These are phyloP conservation scores for Bugula neritina DNA, from an alignment of 2,888 invertebrate species.

Conservation along the genomic window DNA sequence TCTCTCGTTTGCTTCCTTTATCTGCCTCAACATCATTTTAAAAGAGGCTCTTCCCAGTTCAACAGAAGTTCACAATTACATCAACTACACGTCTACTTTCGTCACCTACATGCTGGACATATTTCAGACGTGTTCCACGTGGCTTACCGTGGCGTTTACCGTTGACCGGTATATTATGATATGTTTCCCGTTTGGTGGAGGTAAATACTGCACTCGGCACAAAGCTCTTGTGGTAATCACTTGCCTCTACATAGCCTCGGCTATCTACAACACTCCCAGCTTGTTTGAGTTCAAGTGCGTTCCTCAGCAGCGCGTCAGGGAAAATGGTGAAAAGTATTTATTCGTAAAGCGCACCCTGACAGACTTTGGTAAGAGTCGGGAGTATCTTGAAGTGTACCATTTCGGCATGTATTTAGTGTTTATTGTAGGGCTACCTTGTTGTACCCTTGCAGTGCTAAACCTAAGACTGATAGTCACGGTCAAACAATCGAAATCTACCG, in stretches of 20 bases:
- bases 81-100: slow-evolving; percentile 45
- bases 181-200: slow-evolving; percentile 51
- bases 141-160: slow-evolving; percentile 51
- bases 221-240: slow-evolving; percentile 44
- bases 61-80: slow-evolving; percentile 31
- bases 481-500: slow-evolving; percentile 37
- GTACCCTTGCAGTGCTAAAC: slow-evolving; percentile 49
- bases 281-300: slow-evolving; percentile 45
- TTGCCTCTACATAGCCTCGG: slow-evolving; percentile 37
- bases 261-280: slow-evolving; percentile 47
- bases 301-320: slow-evolving; percentile 31
- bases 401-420: slow-evolving; percentile 49
- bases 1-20: slow-evolving; percentile 41
- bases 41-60: slow-evolving; percentile 24
- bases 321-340: slow-evolving; percentile 30
- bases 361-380: slow-evolving; percentile 37
- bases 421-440: slow-evolving; percentile 50
- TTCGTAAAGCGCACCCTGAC: slow-evolving; percentile 37
- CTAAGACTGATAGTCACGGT: slow-evolving; percentile 49
- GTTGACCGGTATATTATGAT: slow-evolving; percentile 54
- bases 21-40: slow-evolving; percentile 42
- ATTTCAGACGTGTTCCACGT: slow-evolving; percentile 50
- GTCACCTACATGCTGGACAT: slow-evolving; percentile 47
- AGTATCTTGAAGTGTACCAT: slow-evolving; percentile 46
- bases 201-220: slow-evolving; percentile 43